Evolutionary conservation across 2,888 invertebrate species (phyloP), one percentile per base, ranked within the genome.

Genomic region (Phymatocera aterrima): DNA sequence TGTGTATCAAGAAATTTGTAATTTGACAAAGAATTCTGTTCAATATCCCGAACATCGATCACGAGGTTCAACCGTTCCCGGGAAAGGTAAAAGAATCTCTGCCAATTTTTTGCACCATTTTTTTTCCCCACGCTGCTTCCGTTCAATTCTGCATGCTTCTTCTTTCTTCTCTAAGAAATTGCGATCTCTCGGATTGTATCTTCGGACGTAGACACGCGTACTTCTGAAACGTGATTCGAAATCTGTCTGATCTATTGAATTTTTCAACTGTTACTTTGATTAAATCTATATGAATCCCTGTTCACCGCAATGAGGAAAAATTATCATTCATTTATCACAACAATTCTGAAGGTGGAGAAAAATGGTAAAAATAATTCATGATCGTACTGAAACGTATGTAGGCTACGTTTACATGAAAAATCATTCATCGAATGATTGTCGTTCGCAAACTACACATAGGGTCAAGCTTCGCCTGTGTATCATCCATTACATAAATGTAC

Each of bases 31-130:
- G n/a, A 46, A 28, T 46, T 46, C 43, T 6, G 43, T n/a, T 15
- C 21, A 28, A 24, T 18, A 43, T 68, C 3, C 5, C 24, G n/a
- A n/a, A 18, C 43, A n/a, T n/a, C n/a, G n/a, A n/a, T n/a, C n/a
- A n/a, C n/a, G n/a, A n/a, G n/a, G n/a, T n/a, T 68, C 72, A 72
- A 51, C 72, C 72, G 72, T 72, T 72, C 34, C 72, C 72, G n/a
- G 72, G 48, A 51, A 72, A 48, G n/a, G 31, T 72, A 51, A 43
- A 72, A 10, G 72, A 72, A 34, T 51, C 72, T 34, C 31, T 72
- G 2, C 72, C 72, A 72, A 72, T 51, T 72, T 72, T 51, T 51
- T 51, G 72, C 28, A 72, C 48, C 72, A 72, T 72, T 24, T 72
- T 34, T 8, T 10, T 34, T 31, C 34, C 28, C 18, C 28, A 28